Base-by-base conservation (phyloP, 2,113 vertebrate genomes). In the Catharus bicknelli region DNA sequence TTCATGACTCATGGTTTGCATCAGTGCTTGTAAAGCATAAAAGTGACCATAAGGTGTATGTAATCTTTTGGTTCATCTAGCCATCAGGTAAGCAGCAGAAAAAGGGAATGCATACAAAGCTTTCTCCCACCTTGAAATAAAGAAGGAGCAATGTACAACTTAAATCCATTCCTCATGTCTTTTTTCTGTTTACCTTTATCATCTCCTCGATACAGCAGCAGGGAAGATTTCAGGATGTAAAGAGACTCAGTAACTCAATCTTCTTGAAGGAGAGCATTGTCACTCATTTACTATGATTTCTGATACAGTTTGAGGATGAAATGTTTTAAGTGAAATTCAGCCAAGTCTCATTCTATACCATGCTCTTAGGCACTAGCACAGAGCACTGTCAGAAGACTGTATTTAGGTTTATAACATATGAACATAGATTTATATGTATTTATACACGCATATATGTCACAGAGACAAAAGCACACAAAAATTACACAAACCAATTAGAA, bases 391-490 rank as follows among this genome's bases (percentile, higher is more conserved):
- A 94, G 77, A 73, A 89, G 43, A 70, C 89, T 93, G 72, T 86
- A 68, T 80, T 90, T 88, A 94, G 26, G 26, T 94, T 86, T 94
- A 92, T 88, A 94, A 81, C 29, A 81, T 32, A 77, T 29, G 40
- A 93, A 83, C 79, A 81, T 48, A 89, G 50, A 61, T 86, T 66
- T 86, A 27, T 76, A 57, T 73, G 61, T 81, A 73, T 92, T 95
- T 87, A 95, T 80, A 96, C 80, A 95, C 5, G 7, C 48, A 88
- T 87, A 80, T 48, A 88, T 63, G 79, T 75, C 61, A 94, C 38
- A 91, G 93, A 95, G 66, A 96, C 79, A 78, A 90, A 88, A 95
- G 81, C 86, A 95, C 86, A 97, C 75, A 90, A 92, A 97, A 97
- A 97, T 70, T 64, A 73, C 63, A 87, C 83, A 83, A 91, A 96